Percentiles rank a stretch among this genome's conserved stretches.
Evolutionary conservation across 2,797 vertebrate genomes (phyloP).

Genomic region (Periparus ater): DNA sequence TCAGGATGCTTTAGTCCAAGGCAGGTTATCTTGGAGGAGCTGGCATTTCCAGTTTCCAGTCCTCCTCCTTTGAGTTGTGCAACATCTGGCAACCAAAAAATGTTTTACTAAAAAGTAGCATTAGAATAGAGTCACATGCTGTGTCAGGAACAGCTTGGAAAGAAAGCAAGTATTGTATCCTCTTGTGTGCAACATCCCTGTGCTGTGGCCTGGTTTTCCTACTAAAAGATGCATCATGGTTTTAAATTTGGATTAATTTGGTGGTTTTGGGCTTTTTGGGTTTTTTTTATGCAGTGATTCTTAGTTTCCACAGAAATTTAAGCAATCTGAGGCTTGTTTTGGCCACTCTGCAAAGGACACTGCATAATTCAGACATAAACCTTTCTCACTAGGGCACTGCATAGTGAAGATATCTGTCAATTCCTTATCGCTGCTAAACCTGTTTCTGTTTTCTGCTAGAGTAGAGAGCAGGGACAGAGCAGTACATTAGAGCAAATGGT

Average conservation of each 20-base stretch:
- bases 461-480: neutral
- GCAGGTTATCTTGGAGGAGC: neutral
- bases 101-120: neutral
- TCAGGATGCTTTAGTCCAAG: neutral
- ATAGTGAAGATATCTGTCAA: neutral
- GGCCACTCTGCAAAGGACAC: neutral
- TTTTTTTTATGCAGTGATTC: neutral
- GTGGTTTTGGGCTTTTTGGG: neutral
- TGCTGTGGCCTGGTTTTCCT: neutral
- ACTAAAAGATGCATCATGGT: neutral
- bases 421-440: neutral
- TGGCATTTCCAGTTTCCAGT: neutral
- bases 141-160: neutral
- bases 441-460: slow-evolving; percentile 11
- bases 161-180: slow-evolving; percentile 11
- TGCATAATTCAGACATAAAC: neutral
- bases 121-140: slow-evolving; percentile 7
- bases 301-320: slow-evolving; percentile 6
- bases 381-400: neutral
- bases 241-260: neutral
- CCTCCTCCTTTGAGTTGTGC: neutral
- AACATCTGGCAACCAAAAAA: slow-evolving; percentile 22
- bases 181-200: neutral
- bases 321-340: slow-evolving; percentile 1
- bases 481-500: neutral